Conservation (phyloP, 2,888 invertebrate species). For the Mermis nigrescens region DNA sequence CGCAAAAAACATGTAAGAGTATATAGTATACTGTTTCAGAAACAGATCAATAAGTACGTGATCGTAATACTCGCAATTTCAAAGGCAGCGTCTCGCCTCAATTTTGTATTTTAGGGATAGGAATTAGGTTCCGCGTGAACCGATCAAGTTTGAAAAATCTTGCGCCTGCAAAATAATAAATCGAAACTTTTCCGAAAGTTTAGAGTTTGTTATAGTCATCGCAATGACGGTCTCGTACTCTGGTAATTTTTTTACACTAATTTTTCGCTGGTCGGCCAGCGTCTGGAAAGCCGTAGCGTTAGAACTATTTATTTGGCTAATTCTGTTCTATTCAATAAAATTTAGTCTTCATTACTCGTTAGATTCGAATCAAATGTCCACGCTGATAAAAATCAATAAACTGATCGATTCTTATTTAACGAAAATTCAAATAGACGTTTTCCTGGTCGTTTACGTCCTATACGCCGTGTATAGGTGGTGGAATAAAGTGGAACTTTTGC, state of each 20-base stretch:
- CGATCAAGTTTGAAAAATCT: no score
- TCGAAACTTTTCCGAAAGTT: no score
- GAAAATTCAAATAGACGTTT: conserved; percentile 21
- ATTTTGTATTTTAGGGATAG: no score
- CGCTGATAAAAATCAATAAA: background rate
- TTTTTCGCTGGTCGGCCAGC: conserved; percentile 10
- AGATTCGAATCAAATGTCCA: background rate
- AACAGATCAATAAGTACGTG: no score
- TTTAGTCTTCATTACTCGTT: background rate
- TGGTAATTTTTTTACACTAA: conserved; percentile 1
- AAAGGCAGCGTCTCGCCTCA: no score
- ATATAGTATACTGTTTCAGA: no score
- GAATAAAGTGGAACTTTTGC: conserved; percentile 9
- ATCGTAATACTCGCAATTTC: no score
- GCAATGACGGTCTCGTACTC: no score
- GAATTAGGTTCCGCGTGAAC: no score
- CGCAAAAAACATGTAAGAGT: no score
- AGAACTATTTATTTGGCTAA: conserved; percentile 3
- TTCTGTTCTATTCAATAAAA: background rate
- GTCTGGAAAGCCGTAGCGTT: conserved; percentile 5
- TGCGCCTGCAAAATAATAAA: no score
- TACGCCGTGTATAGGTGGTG: conserved; percentile 20
- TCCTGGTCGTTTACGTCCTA: conserved; percentile 22
- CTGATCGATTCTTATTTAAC: conserved; percentile 20
- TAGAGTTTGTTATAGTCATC: no score